A percentile compares a stretch with the other conserved stretches of the same genome.
Conservation (phyloP, 92 coral and sea anemone species). For the Chrysogorgia sp. region DNA sequence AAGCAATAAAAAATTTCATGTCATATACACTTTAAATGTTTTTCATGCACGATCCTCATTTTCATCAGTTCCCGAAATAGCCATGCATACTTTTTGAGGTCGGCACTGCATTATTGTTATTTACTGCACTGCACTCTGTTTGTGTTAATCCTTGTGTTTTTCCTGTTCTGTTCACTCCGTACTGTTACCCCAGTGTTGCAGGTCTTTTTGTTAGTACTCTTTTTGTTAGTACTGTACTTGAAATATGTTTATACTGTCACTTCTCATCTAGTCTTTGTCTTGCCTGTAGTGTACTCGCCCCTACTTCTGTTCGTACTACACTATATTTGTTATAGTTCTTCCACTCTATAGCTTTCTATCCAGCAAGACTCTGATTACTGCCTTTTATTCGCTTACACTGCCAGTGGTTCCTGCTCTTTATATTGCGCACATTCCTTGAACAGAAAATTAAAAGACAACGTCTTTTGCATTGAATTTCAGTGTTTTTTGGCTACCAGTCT, state of each 20-base stretch:
- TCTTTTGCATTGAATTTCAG: neutral
- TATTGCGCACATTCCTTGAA: slow-evolving; percentile 16
- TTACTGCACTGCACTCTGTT: too few relatives aligned
- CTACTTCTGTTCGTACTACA: neutral
- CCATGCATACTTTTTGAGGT: too few relatives aligned
- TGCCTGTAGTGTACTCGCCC: neutral
- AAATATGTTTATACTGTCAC: neutral
- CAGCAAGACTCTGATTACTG: neutral
- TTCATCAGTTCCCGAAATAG: too few relatives aligned
- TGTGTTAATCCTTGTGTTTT: too few relatives aligned
- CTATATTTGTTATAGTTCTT: neutral
- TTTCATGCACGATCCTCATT: too few relatives aligned
- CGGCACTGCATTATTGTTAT: too few relatives aligned
- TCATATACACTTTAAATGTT: too few relatives aligned
- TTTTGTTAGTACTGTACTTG: too few relatives aligned
- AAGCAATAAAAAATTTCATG: too few relatives aligned
- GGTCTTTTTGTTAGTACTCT: too few relatives aligned
- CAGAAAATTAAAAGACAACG: neutral
- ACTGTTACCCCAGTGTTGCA: too few relatives aligned
- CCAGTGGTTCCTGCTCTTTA: slow-evolving; percentile 38
- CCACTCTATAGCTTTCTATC: neutral
- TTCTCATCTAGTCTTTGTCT: neutral
- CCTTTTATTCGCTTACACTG: neutral
- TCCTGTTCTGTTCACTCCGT: too few relatives aligned
- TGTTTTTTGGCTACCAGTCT: neutral